These are phyloP conservation scores for Ashinkailepas kermadecensis DNA, from an alignment of 2,888 invertebrate genomes.

Conservation along the genomic window DNA sequence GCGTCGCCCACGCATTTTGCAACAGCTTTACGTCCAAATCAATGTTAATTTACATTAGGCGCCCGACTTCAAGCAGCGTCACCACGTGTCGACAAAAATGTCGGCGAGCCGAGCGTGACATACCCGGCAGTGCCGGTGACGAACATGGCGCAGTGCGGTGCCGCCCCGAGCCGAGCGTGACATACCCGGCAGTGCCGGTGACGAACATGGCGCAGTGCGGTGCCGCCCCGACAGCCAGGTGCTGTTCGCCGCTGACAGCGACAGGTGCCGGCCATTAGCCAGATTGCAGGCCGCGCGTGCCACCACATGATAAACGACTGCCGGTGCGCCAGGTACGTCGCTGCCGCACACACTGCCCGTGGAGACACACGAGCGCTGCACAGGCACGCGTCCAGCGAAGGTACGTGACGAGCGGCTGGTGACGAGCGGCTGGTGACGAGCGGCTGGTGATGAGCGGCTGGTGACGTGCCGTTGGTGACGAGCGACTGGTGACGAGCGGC, in stretches of 20 bases:
- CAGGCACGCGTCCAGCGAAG: not conserved
- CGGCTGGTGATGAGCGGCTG: no score
- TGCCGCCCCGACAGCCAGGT: not conserved
- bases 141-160: no score
- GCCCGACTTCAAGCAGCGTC: not conserved
- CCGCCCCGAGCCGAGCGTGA: not conserved
- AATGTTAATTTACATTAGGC: not conserved
- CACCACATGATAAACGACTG: not conserved
- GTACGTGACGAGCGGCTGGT: not conserved
- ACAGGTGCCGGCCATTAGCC: conserved; percentile 9
- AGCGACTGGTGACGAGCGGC: no score
- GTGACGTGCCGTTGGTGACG: no score
- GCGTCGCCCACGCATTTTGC: not conserved
- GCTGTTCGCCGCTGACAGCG: not conserved
- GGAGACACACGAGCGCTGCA: no score
- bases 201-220: no score
- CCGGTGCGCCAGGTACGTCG: not conserved
- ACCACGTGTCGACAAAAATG: not conserved
- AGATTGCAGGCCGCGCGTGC: not conserved
- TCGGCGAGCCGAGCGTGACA: not conserved
- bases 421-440: no score
- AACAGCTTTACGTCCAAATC: not conserved
- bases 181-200: not conserved
- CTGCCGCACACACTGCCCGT: not conserved
- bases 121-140: not conserved